Conservation (phyloP, 2,113 vertebrate species). For the Brachyhypopomus occidentalis region DNA sequence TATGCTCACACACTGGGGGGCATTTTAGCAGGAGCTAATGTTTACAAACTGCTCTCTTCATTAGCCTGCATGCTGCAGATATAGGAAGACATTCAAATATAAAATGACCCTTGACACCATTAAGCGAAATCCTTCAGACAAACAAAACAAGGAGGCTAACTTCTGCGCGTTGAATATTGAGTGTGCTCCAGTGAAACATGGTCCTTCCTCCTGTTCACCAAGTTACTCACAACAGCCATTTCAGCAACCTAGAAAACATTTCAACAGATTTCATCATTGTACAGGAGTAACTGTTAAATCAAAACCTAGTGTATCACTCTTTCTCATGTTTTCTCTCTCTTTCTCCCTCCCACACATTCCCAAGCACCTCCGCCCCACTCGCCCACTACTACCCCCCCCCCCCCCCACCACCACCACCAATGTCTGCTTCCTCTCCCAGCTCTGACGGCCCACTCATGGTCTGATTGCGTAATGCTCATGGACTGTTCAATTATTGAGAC, state of each 20-base stretch:
- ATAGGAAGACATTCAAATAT: neutral
- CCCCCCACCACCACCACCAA: conserved; percentile 6
- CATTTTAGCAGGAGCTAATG: conserved; percentile 31
- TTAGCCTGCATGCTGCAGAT: conserved; percentile 3
- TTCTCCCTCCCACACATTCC: conserved; percentile 6
- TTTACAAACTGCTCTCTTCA: conserved; percentile 31
- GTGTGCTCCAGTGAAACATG: neutral
- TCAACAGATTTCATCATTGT: conserved; percentile 52
- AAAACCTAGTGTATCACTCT: conserved; percentile 32
- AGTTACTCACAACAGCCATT: conserved; percentile 23
- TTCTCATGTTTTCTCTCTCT: neutral
- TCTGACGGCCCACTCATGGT: conserved; percentile 33
- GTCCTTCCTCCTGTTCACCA: neutral
- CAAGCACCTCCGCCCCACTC: conserved; percentile 4
- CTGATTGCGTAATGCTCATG: conserved; percentile 55
- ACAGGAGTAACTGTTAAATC: conserved; percentile 3
- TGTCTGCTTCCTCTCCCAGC: conserved; percentile 38
- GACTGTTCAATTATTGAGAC: conserved; percentile 67
- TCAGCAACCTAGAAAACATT: conserved; percentile 37
- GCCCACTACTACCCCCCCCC: neutral
- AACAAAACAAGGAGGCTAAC: neutral
- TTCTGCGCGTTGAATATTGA: neutral
- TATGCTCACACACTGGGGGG: conserved; percentile 47
- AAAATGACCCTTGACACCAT: conserved; percentile 14
- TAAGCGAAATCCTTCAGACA: neutral